phyloP scores from a whole-genome alignment of 2,113 vertebrate species.

The Microcebus murinus region DNA sequence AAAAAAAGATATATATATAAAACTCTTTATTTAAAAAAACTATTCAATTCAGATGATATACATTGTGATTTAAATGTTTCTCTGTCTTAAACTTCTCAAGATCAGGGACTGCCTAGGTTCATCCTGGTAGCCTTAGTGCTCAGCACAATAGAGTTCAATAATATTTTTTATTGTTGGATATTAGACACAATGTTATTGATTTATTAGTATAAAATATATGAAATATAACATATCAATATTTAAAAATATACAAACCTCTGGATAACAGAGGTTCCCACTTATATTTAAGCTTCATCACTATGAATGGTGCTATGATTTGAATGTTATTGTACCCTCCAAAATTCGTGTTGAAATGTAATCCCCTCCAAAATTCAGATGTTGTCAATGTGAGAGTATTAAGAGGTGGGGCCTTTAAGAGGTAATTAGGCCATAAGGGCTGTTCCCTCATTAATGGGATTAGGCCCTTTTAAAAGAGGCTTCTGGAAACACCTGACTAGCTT shows the following conservation, averaged over 20 bases:
- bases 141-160: background rate
- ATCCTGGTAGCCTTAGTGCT: background rate
- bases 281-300: background rate
- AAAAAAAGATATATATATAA: no score
- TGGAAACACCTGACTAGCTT: background rate
- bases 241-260: conserved; percentile 23
- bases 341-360: background rate
- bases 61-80: background rate
- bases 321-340: background rate
- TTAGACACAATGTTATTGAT: background rate
- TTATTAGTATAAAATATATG: background rate
- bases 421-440: background rate
- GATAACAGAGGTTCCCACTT: background rate
- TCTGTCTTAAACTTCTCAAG: background rate
- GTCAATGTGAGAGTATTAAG: background rate
- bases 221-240: background rate
- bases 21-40: background rate
- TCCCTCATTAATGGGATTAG: background rate
- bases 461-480: background rate
- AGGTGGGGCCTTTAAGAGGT: background rate
- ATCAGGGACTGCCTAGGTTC: background rate
- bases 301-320: background rate
- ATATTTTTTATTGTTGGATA: background rate
- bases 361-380: background rate
- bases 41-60: background rate